A percentile compares a stretch with the other conserved stretches of the same genome.
Conservation (phyloP, 2,113 vertebrate genomes). For the Brachyhypopomus gauderio region DNA sequence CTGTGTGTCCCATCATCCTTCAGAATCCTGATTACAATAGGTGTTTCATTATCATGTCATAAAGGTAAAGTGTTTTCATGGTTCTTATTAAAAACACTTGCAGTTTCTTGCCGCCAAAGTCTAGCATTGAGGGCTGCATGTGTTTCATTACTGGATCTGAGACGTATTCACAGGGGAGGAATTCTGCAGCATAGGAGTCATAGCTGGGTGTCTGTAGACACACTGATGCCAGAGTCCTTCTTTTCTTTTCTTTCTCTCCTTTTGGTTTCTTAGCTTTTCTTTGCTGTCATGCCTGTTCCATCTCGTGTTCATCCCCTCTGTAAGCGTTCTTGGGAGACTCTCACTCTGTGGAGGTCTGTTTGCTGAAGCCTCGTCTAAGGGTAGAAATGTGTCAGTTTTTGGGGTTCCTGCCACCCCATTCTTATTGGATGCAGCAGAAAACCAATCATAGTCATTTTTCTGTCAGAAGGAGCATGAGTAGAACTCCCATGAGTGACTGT, state of each 20-base stretch:
- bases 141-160: conserved; percentile 24
- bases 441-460: conserved; percentile 54
- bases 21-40: background rate
- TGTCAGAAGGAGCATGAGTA: background rate
- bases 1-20: background rate
- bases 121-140: background rate
- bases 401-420: conserved; percentile 55
- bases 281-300: conserved; percentile 14
- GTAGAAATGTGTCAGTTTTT: no score
- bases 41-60: conserved; percentile 25
- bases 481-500: conserved; percentile 67
- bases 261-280: conserved; percentile 60
- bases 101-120: background rate
- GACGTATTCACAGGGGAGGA: background rate
- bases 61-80: background rate
- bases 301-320: no score
- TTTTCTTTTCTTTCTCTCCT: conserved; percentile 53
- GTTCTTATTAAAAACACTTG: conserved; percentile 5
- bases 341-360: no score
- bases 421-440: conserved; percentile 61
- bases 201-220: background rate
- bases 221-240: conserved; percentile 43
- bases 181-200: background rate
- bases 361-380: no score
- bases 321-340: no score